These are phyloP conservation scores for Lithosia quadra DNA, from an alignment of 2,888 invertebrate genomes.

Conservation along the genomic window DNA sequence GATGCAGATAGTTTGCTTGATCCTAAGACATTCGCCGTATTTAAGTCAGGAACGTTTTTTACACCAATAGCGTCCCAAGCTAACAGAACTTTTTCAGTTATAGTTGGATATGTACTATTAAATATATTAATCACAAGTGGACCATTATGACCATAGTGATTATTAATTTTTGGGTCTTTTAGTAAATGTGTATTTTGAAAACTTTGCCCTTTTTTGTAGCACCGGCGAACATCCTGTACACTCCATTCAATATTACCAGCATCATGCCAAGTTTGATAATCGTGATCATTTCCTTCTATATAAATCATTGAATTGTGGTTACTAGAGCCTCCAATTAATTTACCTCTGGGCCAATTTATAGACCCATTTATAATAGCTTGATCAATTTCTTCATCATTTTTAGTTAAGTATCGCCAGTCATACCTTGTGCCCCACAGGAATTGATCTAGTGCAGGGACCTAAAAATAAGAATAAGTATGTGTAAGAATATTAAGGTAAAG, in stretches of 20 bases:
- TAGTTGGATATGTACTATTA: conserved; percentile 70
- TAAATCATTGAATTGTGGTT: conserved; percentile 87
- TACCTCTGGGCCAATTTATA: conserved; percentile 87
- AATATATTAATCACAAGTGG: conserved; percentile 79
- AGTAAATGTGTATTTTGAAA: conserved; percentile 59
- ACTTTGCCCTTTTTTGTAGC: conserved; percentile 83
- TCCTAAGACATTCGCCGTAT: conserved; percentile 77
- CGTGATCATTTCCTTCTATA: conserved; percentile 76
- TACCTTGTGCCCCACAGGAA: conserved; percentile 71
- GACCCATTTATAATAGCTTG: conserved; percentile 84
- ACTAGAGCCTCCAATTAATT: conserved; percentile 87
- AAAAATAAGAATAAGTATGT: conserved; percentile 20
- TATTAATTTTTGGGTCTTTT: conserved; percentile 44
- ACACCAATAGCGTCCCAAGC: conserved; percentile 81
- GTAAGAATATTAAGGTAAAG: no score
- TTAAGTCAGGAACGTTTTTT: conserved; percentile 67
- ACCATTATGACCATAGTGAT: conserved; percentile 74
- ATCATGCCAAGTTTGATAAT: conserved; percentile 42
- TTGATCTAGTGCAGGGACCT: conserved; percentile 56
- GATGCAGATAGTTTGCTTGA: conserved; percentile 80
- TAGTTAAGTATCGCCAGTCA: conserved; percentile 94
- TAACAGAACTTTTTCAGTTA: conserved; percentile 62
- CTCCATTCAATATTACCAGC: conserved; percentile 86
- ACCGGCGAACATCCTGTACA: conserved; percentile 79
- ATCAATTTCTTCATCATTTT: conserved; percentile 90